A percentile compares a stretch with the other conserved stretches of the same genome.
Evolutionary conservation across 1,140 invertebrate genomes (phyloP).

Genomic region (Melipona quadrifasciata): DNA sequence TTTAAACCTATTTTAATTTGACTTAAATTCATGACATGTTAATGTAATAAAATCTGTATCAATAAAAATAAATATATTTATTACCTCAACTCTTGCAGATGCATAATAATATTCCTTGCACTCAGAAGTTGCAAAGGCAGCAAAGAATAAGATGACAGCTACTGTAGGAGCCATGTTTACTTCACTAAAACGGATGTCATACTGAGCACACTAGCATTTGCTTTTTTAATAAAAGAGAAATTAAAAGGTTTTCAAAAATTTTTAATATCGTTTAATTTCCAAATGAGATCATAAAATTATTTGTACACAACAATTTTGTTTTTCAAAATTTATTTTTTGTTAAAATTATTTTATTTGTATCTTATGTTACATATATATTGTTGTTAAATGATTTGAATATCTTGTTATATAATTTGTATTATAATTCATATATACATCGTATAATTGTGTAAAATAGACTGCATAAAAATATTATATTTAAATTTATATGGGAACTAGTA

Average conservation of each 20-base stretch:
- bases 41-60: neutral
- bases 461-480: neutral
- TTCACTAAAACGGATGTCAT: conserved; percentile 24
- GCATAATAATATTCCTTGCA: conserved; percentile 32
- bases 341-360: neutral
- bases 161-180: conserved; percentile 50
- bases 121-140: neutral
- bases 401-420: neutral
- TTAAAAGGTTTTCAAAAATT: neutral
- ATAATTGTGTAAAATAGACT: neutral
- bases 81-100: conserved; percentile 60
- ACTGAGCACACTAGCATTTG: neutral
- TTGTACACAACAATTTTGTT: neutral
- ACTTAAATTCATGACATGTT: neutral
- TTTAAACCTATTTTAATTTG: neutral
- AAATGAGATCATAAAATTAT: neutral
- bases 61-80: conserved; percentile 1
- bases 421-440: neutral
- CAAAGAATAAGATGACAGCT: conserved; percentile 29
- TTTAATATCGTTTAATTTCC: no score
- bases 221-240: neutral
- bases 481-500: conserved; percentile 6
- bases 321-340: neutral
- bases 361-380: no score
- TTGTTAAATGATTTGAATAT: neutral